These are phyloP conservation scores for Platichthys flesus DNA, from an alignment of 2,113 vertebrate genomes.

Conservation along the genomic window DNA sequence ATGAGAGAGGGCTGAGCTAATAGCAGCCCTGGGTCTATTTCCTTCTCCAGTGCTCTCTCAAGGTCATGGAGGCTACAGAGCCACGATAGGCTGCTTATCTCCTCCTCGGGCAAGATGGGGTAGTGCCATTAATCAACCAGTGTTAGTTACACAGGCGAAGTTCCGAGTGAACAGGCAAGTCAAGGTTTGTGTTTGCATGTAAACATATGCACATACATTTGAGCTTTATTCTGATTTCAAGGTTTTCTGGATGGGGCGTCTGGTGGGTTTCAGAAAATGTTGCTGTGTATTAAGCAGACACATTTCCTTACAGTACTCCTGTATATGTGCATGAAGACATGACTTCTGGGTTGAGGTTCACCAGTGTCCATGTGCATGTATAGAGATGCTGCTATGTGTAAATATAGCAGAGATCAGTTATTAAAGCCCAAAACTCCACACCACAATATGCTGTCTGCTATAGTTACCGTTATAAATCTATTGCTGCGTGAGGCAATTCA, in stretches of 20 bases:
- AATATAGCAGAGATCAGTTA: neutral
- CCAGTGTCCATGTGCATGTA: neutral
- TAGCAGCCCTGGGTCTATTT: slow-evolving; percentile 71
- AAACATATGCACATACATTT: slow-evolving; percentile 77
- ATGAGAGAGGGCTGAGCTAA: slow-evolving; percentile 68
- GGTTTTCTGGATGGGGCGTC: slow-evolving; percentile 42
- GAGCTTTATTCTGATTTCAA: slow-evolving; percentile 49
- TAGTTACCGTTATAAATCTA: slow-evolving; percentile 12
- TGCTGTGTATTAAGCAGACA: neutral
- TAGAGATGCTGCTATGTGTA: neutral
- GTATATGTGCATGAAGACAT: neutral
- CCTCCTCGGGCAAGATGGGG: slow-evolving; percentile 62
- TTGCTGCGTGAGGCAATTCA: neutral
- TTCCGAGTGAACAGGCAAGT: slow-evolving; percentile 43
- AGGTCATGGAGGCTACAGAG: slow-evolving; percentile 68
- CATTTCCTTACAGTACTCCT: neutral
- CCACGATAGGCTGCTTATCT: slow-evolving; percentile 75
- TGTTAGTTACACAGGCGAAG: slow-evolving; percentile 65
- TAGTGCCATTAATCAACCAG: slow-evolving; percentile 77
- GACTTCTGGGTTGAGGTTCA: slow-evolving; percentile 1
- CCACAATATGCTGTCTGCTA: neutral
- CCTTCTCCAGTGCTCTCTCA: slow-evolving; percentile 72
- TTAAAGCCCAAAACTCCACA: neutral
- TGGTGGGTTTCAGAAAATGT: slow-evolving; percentile 7
- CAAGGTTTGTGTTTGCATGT: slow-evolving; percentile 72